Conservation (phyloP, 2,888 invertebrate genomes). For the Phoenoteleia sp. region DNA sequence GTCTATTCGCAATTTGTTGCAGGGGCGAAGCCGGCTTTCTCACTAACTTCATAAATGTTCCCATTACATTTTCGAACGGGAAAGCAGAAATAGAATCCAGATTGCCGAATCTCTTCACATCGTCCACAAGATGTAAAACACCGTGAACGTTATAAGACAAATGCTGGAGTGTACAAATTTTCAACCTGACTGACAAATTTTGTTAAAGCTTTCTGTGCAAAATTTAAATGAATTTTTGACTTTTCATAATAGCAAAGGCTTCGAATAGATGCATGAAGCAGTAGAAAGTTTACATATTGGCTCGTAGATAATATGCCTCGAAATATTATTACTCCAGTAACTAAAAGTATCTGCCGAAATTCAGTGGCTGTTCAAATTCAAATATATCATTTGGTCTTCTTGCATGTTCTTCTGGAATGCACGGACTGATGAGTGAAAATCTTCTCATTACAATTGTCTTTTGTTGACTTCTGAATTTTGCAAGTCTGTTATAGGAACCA, state of each 20-base stretch:
- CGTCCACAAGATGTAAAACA: conserved; percentile 11
- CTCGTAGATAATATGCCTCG: neutral
- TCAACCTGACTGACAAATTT: conserved; percentile 3
- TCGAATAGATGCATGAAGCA: neutral
- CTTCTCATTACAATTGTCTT: no score
- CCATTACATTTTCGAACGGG: conserved; percentile 58
- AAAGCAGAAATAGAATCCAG: conserved; percentile 44
- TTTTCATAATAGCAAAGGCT: conserved; percentile 5
- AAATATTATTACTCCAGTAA: neutral
- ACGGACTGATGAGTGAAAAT: conserved; percentile 2
- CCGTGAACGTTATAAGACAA: conserved; percentile 20
- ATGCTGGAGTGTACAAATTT: neutral
- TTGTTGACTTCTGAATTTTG: neutral
- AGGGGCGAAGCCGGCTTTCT: conserved; percentile 38
- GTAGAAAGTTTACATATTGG: neutral
- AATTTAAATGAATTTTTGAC: neutral
- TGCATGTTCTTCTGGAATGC: conserved; percentile 41
- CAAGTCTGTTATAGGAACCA: conserved; percentile 21
- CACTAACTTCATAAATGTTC: conserved; percentile 27
- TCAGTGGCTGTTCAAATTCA: conserved; percentile 20
- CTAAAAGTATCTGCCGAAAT: conserved; percentile 2
- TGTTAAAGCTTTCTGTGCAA: conserved; percentile 10
- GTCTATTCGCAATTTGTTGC: conserved; percentile 47
- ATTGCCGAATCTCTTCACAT: conserved; percentile 25
- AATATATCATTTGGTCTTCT: conserved; percentile 23